These are phyloP conservation scores for Sympetrum striolatum DNA, from an alignment of 2,888 invertebrate species.

Conservation along the genomic window DNA sequence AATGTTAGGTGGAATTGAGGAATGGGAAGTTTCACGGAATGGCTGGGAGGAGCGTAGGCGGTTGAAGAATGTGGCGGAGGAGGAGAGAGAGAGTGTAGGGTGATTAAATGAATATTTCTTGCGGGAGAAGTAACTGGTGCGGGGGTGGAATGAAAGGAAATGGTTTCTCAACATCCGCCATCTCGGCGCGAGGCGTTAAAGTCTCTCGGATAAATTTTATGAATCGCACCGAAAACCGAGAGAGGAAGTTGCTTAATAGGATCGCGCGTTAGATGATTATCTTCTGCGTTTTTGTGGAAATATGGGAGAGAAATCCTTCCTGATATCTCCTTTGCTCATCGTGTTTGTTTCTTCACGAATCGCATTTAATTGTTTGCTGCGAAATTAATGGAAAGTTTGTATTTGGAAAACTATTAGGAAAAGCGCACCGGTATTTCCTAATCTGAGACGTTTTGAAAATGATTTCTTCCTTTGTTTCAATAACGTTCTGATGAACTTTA, in stretches of 20 bases:
- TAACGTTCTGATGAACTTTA: no score
- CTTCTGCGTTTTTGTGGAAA: not conserved
- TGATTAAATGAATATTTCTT: not conserved
- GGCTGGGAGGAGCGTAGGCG: not conserved
- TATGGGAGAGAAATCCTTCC: not conserved
- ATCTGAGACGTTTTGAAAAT: no score
- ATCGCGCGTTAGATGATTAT: not conserved
- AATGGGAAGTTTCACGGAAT: not conserved
- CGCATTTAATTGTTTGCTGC: not conserved
- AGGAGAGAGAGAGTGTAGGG: not conserved
- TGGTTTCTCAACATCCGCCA: not conserved
- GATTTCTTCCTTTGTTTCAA: no score
- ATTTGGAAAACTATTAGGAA: not conserved
- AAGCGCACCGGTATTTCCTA: not conserved
- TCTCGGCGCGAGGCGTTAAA: not conserved
- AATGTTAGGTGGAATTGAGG: not conserved
- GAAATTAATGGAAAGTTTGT: not conserved
- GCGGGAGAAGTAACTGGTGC: not conserved
- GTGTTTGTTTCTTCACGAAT: not conserved
- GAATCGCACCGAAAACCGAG: not conserved
- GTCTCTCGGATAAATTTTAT: not conserved
- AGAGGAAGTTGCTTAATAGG: not conserved
- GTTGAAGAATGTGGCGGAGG: not conserved
- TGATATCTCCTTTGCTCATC: not conserved
- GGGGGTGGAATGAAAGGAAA: not conserved